These are phyloP conservation scores for Pachyrhynchus sulphureomaculatus DNA, from an alignment of 1,140 invertebrate species.

Conservation along the genomic window DNA sequence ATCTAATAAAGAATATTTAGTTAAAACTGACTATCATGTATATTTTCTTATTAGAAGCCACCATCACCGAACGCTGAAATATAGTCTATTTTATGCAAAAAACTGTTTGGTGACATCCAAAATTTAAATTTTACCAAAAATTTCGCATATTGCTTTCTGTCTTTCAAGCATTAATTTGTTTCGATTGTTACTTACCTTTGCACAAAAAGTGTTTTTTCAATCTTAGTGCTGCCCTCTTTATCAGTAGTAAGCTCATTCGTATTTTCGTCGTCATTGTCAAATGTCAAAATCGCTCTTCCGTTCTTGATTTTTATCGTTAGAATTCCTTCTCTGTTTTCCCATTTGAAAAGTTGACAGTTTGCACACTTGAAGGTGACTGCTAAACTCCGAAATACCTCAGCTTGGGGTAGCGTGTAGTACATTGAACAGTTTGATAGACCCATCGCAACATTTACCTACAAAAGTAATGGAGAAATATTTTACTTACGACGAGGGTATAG, in stretches of 20 bases:
- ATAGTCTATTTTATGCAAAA: too few relatives aligned
- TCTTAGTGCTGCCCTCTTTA: slow-evolving; percentile 3
- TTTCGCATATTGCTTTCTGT: too few relatives aligned
- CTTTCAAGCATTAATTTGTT: too few relatives aligned
- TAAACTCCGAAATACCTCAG: slow-evolving; percentile 31
- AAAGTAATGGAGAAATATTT: not conserved
- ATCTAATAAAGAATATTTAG: too few relatives aligned
- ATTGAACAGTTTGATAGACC: slow-evolving; percentile 67
- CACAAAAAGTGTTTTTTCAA: slow-evolving; percentile 26
- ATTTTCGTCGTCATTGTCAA: slow-evolving; percentile 4
- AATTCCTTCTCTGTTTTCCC: slow-evolving; percentile 3
- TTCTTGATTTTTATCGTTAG: slow-evolving; percentile 19
- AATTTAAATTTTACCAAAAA: too few relatives aligned
- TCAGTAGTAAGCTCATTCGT: slow-evolving; percentile 3
- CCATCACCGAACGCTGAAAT: too few relatives aligned
- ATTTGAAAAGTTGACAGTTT: slow-evolving; percentile 34
- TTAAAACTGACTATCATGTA: too few relatives aligned
- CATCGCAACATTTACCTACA: slow-evolving; percentile 40
- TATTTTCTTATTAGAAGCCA: too few relatives aligned
- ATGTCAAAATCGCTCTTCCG: slow-evolving; percentile 3
- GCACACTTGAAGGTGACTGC: slow-evolving; percentile 37
- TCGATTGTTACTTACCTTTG: slow-evolving; percentile 31
- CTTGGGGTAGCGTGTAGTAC: slow-evolving; percentile 61
- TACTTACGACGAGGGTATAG: too few relatives aligned
- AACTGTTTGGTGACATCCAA: too few relatives aligned